Percentiles rank a stretch among this genome's conserved stretches.
phyloP scores from a whole-genome alignment of 53 echinoderm and acorn worm species.

The Holothuria scabra region DNA sequence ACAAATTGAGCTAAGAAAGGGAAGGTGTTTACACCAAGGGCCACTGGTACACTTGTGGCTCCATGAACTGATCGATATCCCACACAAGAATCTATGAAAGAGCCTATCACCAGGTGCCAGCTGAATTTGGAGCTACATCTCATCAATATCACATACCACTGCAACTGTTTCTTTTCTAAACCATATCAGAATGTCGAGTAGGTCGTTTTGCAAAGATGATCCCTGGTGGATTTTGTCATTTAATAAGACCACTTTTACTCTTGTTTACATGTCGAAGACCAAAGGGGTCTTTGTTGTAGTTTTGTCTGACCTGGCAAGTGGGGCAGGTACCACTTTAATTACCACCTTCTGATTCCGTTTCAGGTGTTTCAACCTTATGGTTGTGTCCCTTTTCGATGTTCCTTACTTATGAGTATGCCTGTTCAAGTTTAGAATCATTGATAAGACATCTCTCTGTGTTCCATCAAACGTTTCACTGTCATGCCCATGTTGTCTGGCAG shows the following conservation, averaged over 20 bases:
- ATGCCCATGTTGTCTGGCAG: too few species aligned
- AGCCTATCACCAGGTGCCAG: not conserved
- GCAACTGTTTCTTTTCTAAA: not conserved
- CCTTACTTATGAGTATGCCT: too few species aligned
- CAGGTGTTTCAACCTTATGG: too few species aligned
- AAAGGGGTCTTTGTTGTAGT: not conserved
- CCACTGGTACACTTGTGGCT: conserved; percentile 38
- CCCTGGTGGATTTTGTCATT: conserved; percentile 32
- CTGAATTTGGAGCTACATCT: conserved; percentile 45
- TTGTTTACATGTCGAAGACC: conserved; percentile 11
- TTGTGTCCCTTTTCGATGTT: too few species aligned
- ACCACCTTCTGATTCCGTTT: too few species aligned
- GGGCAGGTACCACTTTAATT: too few species aligned
- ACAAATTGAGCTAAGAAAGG: conserved; percentile 36
- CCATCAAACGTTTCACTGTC: too few species aligned
- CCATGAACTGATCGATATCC: not conserved
- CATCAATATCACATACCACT: conserved; percentile 9
- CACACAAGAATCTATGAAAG: conserved; percentile 25
- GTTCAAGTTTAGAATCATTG: too few species aligned
- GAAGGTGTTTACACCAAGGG: not conserved
- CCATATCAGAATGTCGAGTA: not conserved
- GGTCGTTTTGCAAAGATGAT: conserved; percentile 7
- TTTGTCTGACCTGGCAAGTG: conserved; percentile 19
- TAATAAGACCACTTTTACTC: not conserved
- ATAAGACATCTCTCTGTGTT: too few species aligned